phyloP scores from a whole-genome alignment of 2,113 vertebrate genomes.

The Excalfactoria chinensis region DNA sequence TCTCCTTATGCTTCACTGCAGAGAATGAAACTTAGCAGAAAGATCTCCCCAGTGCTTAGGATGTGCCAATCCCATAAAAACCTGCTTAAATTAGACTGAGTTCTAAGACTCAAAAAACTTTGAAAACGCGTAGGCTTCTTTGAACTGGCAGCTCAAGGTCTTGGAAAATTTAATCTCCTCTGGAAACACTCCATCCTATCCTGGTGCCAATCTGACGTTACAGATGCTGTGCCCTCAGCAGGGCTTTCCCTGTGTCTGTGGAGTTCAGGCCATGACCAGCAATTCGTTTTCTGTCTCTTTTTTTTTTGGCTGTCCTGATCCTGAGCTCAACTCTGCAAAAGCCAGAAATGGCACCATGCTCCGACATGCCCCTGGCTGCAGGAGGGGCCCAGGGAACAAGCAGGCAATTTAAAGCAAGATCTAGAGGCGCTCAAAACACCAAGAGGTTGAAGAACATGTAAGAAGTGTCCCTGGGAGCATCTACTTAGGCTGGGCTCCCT shows the following conservation, averaged over 20 bases:
- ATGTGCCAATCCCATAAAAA: conserved; percentile 37
- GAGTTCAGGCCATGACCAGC: not conserved
- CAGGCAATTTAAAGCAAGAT: not conserved
- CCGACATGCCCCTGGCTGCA: not conserved
- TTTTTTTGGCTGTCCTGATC: not conserved
- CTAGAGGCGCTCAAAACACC: not conserved
- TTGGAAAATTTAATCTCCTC: conserved; percentile 24
- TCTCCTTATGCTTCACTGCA: conserved; percentile 43
- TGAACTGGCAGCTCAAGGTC: conserved; percentile 49
- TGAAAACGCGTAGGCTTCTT: conserved; percentile 38
- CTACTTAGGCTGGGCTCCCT: not conserved
- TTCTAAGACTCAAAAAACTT: conserved; percentile 53
- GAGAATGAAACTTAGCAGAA: conserved; percentile 26
- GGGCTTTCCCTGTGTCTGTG: conserved; percentile 15
- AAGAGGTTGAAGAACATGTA: not conserved
- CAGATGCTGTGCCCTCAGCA: not conserved
- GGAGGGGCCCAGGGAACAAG: not conserved
- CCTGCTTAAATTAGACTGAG: conserved; percentile 49
- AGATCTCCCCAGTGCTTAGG: conserved; percentile 15
- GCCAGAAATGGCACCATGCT: not conserved
- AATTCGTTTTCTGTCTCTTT: not conserved
- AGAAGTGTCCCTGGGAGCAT: rapidly evolving
- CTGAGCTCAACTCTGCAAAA: not conserved
- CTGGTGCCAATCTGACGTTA: not conserved
- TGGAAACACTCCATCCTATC: conserved; percentile 33